phyloP scores from a whole-genome alignment of 2,888 invertebrate genomes.

The Venusia cambrica region DNA sequence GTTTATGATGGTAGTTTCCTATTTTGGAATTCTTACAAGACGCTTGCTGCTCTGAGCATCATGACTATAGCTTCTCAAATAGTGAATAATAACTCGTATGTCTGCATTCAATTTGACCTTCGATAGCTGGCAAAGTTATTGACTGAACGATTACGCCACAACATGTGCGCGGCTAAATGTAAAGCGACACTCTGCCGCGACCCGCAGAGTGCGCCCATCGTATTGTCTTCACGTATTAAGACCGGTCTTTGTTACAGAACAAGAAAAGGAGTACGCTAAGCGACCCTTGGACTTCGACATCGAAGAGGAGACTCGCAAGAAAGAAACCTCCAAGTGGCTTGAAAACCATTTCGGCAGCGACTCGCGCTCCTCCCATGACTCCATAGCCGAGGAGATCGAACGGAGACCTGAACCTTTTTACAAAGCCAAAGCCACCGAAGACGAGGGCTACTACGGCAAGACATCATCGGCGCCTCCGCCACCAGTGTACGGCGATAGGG shows the following conservation, averaged over 20 bases:
- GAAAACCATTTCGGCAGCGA: slow-evolving; percentile 95
- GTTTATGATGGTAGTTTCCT: too few species aligned
- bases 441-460: slow-evolving; percentile 73
- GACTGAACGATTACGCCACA: slow-evolving; percentile 72
- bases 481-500: slow-evolving; percentile 67
- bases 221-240: slow-evolving; percentile 34
- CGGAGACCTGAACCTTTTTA: slow-evolving; percentile 86
- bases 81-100: slow-evolving; percentile 54
- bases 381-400: slow-evolving; percentile 84
- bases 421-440: slow-evolving; percentile 81
- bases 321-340: slow-evolving; percentile 94
- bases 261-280: slow-evolving; percentile 88
- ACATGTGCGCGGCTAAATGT: slow-evolving; percentile 52
- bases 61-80: too few species aligned
- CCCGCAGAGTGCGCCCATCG: slow-evolving; percentile 52
- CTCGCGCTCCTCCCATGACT: slow-evolving; percentile 88
- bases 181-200: slow-evolving; percentile 53
- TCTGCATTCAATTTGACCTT: slow-evolving; percentile 73
- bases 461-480: slow-evolving; percentile 67
- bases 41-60: too few species aligned
- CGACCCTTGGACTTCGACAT: slow-evolving; percentile 92
- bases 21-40: too few species aligned
- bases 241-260: slow-evolving; percentile 75
- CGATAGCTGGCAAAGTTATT: slow-evolving; percentile 74
- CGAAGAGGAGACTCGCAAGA: slow-evolving; percentile 93